These are phyloP conservation scores for Tapera naevia DNA, from an alignment of 2,797 vertebrate species.

Conservation along the genomic window DNA sequence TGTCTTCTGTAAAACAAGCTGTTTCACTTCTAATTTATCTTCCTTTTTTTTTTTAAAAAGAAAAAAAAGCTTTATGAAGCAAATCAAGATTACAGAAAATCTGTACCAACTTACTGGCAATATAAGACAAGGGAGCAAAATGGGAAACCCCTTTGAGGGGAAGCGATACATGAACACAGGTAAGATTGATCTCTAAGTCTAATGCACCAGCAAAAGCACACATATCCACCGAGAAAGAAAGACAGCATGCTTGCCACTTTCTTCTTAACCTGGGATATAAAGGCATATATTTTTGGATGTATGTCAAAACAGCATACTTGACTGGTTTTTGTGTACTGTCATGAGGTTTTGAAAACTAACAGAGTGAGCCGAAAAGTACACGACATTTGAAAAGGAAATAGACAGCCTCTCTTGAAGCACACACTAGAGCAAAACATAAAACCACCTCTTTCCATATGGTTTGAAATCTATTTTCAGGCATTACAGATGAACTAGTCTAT, in stretches of 20 bases:
- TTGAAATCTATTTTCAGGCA: not conserved
- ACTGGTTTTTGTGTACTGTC: not conserved
- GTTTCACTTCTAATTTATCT: not conserved
- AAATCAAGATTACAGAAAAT: not conserved
- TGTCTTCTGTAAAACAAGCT: not conserved
- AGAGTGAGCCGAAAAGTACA: not conserved
- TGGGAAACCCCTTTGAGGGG: rapidly evolving
- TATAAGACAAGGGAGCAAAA: not conserved
- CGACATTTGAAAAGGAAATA: not conserved
- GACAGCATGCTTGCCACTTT: not conserved
- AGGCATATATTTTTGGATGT: rapidly evolving
- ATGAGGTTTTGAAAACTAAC: not conserved
- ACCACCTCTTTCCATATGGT: rapidly evolving
- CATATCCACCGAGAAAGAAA: not conserved
- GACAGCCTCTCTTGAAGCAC: not conserved
- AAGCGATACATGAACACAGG: not conserved
- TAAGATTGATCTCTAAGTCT: not conserved
- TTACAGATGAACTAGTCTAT: too few relatives aligned
- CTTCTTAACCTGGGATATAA: not conserved
- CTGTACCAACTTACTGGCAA: not conserved
- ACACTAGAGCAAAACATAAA: not conserved
- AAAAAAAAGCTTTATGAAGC: not conserved
- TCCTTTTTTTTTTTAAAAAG: not conserved
- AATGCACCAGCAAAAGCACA: not conserved
- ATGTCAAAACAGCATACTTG: not conserved